These are phyloP conservation scores for Vandiemenella viatica DNA, from an alignment of 2,888 invertebrate species.

Conservation along the genomic window DNA sequence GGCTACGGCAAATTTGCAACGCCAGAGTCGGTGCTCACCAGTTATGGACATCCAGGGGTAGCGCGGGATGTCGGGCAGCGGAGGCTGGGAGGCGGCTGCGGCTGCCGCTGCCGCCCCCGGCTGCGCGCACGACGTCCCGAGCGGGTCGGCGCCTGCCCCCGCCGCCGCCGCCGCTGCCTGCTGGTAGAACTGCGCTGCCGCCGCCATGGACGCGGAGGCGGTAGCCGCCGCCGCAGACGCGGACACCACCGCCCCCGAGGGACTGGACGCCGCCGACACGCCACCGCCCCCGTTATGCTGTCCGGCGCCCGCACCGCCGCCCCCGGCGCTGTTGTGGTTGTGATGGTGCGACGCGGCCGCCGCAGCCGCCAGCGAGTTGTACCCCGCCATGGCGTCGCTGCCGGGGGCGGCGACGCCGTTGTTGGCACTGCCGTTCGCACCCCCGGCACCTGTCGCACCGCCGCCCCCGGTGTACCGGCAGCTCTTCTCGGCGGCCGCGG, in stretches of 20 bases:
- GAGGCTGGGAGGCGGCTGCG: slow-evolving; percentile 60
- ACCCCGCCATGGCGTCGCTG: slow-evolving; percentile 62
- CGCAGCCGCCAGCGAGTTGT: slow-evolving; percentile 60
- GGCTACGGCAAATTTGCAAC: too few species aligned
- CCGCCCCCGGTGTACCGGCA: slow-evolving; percentile 53
- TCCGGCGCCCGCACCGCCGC: slow-evolving; percentile 33
- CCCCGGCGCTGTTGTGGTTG: slow-evolving; percentile 46
- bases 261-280: slow-evolving; percentile 44
- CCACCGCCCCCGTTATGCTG: slow-evolving; percentile 23
- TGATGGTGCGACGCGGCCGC: slow-evolving; percentile 31
- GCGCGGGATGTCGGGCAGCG: slow-evolving; percentile 80
- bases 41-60: slow-evolving; percentile 96
- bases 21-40: slow-evolving; percentile 44
- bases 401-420: slow-evolving; percentile 43
- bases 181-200: slow-evolving; percentile 76
- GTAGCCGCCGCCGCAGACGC: slow-evolving; percentile 53
- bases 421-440: slow-evolving; percentile 66
- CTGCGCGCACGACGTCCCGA: slow-evolving; percentile 58
- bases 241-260: slow-evolving; percentile 30
- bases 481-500: slow-evolving; percentile 60
- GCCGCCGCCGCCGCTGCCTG: slow-evolving; percentile 53
- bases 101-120: slow-evolving; percentile 56
- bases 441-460: slow-evolving; percentile 43
- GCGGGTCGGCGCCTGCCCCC: slow-evolving; percentile 67
- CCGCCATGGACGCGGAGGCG: slow-evolving; percentile 57